A percentile compares a stretch with the other conserved stretches of the same genome.
Conservation (phyloP, 1,140 invertebrate species). For the Dinoponera quadriceps region DNA sequence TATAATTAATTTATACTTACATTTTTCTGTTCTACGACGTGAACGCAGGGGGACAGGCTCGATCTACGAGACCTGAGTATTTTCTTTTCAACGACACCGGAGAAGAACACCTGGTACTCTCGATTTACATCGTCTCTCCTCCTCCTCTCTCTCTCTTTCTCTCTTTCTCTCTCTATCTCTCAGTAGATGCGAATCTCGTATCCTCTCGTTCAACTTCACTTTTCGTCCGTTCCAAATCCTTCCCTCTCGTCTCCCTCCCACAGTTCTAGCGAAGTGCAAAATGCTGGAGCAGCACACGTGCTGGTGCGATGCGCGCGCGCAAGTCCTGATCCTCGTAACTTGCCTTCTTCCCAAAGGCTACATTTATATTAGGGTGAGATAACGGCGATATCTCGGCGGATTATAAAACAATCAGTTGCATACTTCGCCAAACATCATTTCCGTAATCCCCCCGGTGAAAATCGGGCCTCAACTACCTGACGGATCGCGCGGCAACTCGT, state of each 20-base stretch:
- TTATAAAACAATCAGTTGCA: neutral
- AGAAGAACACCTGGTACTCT: neutral
- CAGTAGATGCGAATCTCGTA: slow-evolving; percentile 1
- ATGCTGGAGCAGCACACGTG: neutral
- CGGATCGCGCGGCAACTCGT: neutral
- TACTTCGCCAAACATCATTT: neutral
- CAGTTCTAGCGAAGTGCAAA: slow-evolving; percentile 7
- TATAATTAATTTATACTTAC: slow-evolving; percentile 24
- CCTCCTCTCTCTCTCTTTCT: neutral
- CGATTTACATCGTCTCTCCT: slow-evolving; percentile 17
- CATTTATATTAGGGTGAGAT: slow-evolving; percentile 30
- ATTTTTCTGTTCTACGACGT: neutral
- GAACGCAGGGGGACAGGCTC: neutral
- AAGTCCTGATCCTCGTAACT: slow-evolving; percentile 3
- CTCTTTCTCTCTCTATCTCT: too few relatives aligned
- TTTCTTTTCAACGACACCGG: neutral
- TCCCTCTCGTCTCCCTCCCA: slow-evolving; percentile 4
- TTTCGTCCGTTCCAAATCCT: neutral
- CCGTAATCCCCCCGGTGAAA: neutral
- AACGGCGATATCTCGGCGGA: slow-evolving; percentile 11
- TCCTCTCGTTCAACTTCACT: neutral
- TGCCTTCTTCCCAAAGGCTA: slow-evolving; percentile 4
- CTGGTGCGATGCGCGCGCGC: neutral
- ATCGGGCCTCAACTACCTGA: neutral
- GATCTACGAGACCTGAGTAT: neutral